Percentiles rank a stretch among this genome's conserved stretches.
These are phyloP conservation scores for Stomatorhinus walkeri DNA, from an alignment of 2,797 vertebrate genomes.

Conservation along the genomic window DNA sequence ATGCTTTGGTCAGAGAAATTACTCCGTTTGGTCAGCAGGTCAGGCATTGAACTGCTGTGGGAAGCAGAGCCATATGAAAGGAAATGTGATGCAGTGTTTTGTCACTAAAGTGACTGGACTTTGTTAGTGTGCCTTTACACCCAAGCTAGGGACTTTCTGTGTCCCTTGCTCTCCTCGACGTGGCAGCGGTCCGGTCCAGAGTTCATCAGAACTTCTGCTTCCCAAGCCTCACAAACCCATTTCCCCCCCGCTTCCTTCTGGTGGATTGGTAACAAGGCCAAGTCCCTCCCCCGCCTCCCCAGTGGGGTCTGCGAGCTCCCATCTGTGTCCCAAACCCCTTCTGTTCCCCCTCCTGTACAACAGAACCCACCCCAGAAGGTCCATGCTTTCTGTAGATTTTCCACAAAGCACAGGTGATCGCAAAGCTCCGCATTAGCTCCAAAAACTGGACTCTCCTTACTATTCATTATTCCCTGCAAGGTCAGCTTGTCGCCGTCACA, in stretches of 20 bases:
- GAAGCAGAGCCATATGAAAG: not conserved
- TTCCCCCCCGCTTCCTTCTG: not conserved
- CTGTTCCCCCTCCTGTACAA: not conserved
- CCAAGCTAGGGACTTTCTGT: not conserved
- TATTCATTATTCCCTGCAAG: not conserved
- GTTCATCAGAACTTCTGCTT: conserved; percentile 6
- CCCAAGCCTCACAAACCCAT: not conserved
- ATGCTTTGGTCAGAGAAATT: not conserved
- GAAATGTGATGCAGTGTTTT: not conserved
- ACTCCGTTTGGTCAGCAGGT: not conserved
- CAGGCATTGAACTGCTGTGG: not conserved
- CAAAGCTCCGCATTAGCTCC: not conserved
- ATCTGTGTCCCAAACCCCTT: conserved; percentile 1
- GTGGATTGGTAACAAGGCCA: not conserved
- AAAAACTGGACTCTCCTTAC: not conserved
- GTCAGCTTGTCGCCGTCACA: not conserved
- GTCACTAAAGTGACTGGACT: not conserved
- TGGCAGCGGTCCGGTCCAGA: not conserved
- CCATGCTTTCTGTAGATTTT: not conserved
- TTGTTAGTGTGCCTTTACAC: not conserved
- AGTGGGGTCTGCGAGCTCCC: not conserved
- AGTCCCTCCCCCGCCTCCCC: not conserved
- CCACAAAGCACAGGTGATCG: not conserved
- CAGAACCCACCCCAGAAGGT: not conserved
- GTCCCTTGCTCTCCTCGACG: not conserved